These are phyloP conservation scores for Strigamia maritima DNA, from an alignment of 2,888 invertebrate species.

Conservation along the genomic window DNA sequence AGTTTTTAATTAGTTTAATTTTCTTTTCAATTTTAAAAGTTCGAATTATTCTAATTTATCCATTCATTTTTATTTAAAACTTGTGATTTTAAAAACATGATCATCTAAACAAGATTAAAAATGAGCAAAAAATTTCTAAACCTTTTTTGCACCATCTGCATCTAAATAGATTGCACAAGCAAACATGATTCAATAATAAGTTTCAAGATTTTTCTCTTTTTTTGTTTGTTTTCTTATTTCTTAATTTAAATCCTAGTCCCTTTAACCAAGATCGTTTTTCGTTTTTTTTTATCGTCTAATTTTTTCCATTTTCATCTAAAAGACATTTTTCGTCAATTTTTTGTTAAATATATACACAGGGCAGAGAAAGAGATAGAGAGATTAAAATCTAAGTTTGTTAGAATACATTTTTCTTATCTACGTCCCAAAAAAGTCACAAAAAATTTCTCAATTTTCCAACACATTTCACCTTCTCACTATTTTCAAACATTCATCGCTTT, in stretches of 20 bases:
- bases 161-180: slow-evolving; percentile 19
- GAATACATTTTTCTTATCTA: not conserved
- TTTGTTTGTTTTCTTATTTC: not conserved
- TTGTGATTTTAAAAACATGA: not conserved
- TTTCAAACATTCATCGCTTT: not conserved
- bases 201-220: not conserved
- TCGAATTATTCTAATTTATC: not conserved
- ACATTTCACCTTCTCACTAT: not conserved
- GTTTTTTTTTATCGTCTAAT: not conserved
- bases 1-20: not conserved
- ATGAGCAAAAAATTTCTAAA: not conserved
- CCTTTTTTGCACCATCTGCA: not conserved
- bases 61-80: not conserved
- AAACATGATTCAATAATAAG: slow-evolving; percentile 17
- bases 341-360: not conserved
- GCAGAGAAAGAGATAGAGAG: not conserved
- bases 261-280: not conserved
- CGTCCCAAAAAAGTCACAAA: slow-evolving; percentile 1
- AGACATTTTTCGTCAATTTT: not conserved
- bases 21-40: not conserved
- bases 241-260: not conserved
- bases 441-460: not conserved
- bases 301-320: not conserved
- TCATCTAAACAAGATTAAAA: not conserved
- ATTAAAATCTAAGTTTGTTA: not conserved